Conservation (phyloP, 1,140 invertebrate species). For the Aphelenchoides fujianensis region DNA sequence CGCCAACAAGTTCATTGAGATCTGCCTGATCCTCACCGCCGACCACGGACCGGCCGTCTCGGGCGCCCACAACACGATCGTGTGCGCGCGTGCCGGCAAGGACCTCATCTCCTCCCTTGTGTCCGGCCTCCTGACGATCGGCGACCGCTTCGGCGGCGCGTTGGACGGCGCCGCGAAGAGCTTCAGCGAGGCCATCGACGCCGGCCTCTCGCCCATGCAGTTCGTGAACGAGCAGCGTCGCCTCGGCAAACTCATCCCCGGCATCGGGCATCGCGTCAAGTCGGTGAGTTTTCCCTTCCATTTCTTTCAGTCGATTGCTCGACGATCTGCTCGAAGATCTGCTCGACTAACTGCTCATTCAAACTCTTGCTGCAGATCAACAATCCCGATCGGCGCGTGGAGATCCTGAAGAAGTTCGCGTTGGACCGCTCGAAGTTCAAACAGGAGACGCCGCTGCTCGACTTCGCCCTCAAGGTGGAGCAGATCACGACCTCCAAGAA, state of each 20-base stretch:
- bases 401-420: slow-evolving; percentile 93
- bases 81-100: slow-evolving; percentile 95
- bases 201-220: slow-evolving; percentile 83
- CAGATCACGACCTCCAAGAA: slow-evolving; percentile 99
- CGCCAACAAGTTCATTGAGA: slow-evolving; percentile 96
- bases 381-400: slow-evolving; percentile 94
- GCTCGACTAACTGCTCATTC: too few species aligned
- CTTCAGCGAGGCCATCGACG: slow-evolving; percentile 91
- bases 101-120: slow-evolving; percentile 93
- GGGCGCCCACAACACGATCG: slow-evolving; percentile 98
- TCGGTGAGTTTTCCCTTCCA: slow-evolving; percentile 68
- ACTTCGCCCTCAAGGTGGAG: slow-evolving; percentile 94
- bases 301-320: slow-evolving; percentile 16
- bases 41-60: slow-evolving; percentile 98
- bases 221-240: slow-evolving; percentile 97
- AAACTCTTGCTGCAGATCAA: slow-evolving; percentile 80
- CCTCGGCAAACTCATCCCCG: slow-evolving; percentile 96
- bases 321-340: too few species aligned
- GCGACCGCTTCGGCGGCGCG: slow-evolving; percentile 96
- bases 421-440: slow-evolving; percentile 63
- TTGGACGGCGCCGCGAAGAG: slow-evolving; percentile 90
- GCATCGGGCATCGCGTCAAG: slow-evolving; percentile 96
- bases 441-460: slow-evolving; percentile 83
- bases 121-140: slow-evolving; percentile 94
- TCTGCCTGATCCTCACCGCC: slow-evolving; percentile 97